A percentile compares a stretch with the other conserved stretches of the same genome.
These are phyloP conservation scores for Lepidotrigona ventralis DNA, from an alignment of 1,140 invertebrate genomes.

Conservation along the genomic window DNA sequence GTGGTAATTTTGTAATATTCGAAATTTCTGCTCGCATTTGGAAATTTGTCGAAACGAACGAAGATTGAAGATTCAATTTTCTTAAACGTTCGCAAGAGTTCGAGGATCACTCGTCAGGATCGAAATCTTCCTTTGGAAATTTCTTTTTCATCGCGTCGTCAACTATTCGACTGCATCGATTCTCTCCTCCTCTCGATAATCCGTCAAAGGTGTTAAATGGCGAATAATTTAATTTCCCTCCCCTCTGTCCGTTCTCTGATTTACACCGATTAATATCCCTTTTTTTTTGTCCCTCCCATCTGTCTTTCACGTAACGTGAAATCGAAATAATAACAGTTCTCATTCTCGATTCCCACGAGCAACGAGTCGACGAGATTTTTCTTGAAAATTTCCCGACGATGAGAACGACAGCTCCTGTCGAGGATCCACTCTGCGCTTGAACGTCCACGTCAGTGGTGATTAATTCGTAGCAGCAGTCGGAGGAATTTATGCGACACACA, in stretches of 20 bases:
- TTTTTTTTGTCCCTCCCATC: no score
- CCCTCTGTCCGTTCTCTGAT: background rate
- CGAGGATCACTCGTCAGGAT: background rate
- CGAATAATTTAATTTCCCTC: background rate
- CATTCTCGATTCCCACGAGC: no score
- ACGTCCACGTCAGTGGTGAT: background rate
- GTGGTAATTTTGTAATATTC: no score
- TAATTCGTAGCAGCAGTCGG: slow-evolving; percentile 4
- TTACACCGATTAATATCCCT: background rate
- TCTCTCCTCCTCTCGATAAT: background rate
- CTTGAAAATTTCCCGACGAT: background rate
- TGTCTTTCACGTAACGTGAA: no score
- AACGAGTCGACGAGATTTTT: background rate
- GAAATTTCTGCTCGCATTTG: no score
- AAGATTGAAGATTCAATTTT: no score
- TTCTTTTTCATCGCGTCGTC: background rate
- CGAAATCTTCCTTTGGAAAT: background rate
- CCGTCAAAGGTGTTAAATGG: background rate
- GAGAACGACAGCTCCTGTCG: background rate
- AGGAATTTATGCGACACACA: slow-evolving; percentile 26
- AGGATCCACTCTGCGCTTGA: background rate
- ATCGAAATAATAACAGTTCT: no score
- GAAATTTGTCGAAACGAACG: no score
- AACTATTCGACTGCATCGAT: background rate
- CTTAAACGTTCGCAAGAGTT: background rate